phyloP scores from a whole-genome alignment of 2,113 vertebrate genomes.

The Seriola dumerili region DNA sequence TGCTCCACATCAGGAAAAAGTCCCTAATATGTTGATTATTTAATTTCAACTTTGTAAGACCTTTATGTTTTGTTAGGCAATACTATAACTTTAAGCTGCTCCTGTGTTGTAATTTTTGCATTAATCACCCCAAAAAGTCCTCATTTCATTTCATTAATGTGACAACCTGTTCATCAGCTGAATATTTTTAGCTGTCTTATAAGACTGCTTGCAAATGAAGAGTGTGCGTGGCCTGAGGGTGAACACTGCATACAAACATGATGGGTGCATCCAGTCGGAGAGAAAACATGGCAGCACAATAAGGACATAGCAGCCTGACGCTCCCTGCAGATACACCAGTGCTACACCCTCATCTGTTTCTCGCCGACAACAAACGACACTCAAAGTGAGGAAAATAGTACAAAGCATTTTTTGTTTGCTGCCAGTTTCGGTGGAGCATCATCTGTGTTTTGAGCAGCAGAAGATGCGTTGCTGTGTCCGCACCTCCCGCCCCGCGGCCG shows the following conservation, averaged over 20 bases:
- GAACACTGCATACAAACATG: constrained; percentile 45
- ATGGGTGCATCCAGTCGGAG: constrained; percentile 26
- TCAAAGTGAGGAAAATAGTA: not conserved
- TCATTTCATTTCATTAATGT: not conserved
- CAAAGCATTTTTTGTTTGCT: not conserved
- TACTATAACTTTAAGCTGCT: constrained; percentile 1
- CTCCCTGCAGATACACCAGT: constrained; percentile 5
- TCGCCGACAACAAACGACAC: not conserved
- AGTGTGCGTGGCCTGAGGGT: constrained; percentile 13
- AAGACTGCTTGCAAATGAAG: not conserved
- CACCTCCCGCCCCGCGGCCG: constrained; percentile 42
- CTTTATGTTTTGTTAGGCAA: not conserved
- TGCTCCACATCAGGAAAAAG: not conserved
- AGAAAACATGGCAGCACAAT: constrained; percentile 53
- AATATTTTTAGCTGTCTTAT: not conserved
- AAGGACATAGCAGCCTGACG: constrained; percentile 25
- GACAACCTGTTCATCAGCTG: not conserved
- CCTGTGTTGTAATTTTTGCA: not conserved
- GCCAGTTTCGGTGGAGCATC: constrained; percentile 1
- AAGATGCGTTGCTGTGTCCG: constrained; percentile 12
- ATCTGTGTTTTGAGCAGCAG: constrained; percentile 1
- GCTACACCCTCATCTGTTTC: not conserved
- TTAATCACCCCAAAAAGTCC: not conserved
- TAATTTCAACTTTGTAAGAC: not conserved
- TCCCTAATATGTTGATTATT: not conserved